Evolutionary conservation across 2,113 vertebrate genomes (phyloP).

Genomic region (Neoarius graeffei): DNA sequence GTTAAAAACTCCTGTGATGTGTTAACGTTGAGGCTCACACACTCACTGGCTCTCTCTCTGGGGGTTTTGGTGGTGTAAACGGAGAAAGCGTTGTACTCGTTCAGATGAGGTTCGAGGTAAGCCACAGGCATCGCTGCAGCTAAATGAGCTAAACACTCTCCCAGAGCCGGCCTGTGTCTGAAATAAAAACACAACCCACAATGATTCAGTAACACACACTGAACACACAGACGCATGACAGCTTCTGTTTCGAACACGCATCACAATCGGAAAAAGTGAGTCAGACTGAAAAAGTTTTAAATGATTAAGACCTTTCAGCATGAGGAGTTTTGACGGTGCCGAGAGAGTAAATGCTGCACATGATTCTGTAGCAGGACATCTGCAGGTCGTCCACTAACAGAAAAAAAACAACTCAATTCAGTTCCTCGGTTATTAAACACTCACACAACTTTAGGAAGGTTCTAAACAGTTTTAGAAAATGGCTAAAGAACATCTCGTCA

Average conservation of each 20-base stretch:
- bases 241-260: not conserved
- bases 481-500: not conserved
- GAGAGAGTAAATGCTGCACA: conserved; percentile 92
- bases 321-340: conserved; percentile 90
- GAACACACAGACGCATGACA: not conserved
- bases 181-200: not conserved
- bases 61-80: conserved; percentile 95
- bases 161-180: conserved; percentile 87
- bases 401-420: not conserved
- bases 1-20: not conserved
- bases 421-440: not conserved
- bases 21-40: not conserved
- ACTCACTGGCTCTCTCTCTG: conserved; percentile 87
- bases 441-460: not conserved
- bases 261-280: not conserved
- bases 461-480: not conserved
- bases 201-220: not conserved
- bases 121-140: conserved; percentile 93
- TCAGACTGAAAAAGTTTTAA: not conserved
- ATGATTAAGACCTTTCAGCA: conserved; percentile 80
- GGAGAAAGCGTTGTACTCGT: conserved; percentile 85
- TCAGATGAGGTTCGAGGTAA: conserved; percentile 85
- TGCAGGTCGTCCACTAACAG: conserved; percentile 88
- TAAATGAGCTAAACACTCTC: conserved; percentile 88
- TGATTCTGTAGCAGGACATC: conserved; percentile 91